These are phyloP conservation scores for Heterochromis multidens DNA, from an alignment of 2,113 vertebrate genomes.

Conservation along the genomic window DNA sequence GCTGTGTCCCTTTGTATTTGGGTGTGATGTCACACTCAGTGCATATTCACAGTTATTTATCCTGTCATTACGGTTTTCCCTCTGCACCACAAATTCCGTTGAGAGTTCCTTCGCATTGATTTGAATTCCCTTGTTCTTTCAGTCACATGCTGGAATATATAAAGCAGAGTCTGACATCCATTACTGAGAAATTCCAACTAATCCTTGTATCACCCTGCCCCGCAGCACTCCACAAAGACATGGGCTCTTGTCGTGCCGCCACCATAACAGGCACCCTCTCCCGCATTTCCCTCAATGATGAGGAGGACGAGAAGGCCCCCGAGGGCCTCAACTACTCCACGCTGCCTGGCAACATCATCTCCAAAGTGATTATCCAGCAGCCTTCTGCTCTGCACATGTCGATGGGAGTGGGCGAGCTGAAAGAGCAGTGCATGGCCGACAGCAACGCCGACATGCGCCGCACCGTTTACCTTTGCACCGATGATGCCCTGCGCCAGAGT, in stretches of 20 bases:
- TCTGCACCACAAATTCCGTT: background rate
- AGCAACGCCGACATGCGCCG: constrained; percentile 85
- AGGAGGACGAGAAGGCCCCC: constrained; percentile 90
- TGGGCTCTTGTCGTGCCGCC: constrained; percentile 93
- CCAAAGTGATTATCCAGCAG: constrained; percentile 98
- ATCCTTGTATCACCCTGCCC: constrained; percentile 45
- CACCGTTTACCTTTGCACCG: constrained; percentile 96
- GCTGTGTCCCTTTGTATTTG: background rate
- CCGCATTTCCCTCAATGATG: constrained; percentile 95
- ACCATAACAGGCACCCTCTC: constrained; percentile 97
- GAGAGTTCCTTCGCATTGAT: constrained; percentile 3
- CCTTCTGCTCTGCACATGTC: constrained; percentile 92
- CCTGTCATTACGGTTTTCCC: background rate
- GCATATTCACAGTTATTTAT: constrained; percentile 28
- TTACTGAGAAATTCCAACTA: constrained; percentile 19
- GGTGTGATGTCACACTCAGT: background rate
- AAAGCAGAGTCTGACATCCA: constrained; percentile 17
- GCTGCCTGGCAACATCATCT: constrained; percentile 96
- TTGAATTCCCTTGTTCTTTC: constrained; percentile 23
- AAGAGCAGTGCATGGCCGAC: constrained; percentile 88
- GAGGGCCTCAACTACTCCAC: constrained; percentile 97
- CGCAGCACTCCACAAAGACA: constrained; percentile 96
- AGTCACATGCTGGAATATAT: constrained; percentile 16
- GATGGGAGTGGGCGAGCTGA: constrained; percentile 88
- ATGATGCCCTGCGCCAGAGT: constrained; percentile 88